A percentile compares a stretch with the other conserved stretches of the same genome.
Evolutionary conservation across 2,113 vertebrate genomes (phyloP).

Genomic region (Chloropsis hardwickii): DNA sequence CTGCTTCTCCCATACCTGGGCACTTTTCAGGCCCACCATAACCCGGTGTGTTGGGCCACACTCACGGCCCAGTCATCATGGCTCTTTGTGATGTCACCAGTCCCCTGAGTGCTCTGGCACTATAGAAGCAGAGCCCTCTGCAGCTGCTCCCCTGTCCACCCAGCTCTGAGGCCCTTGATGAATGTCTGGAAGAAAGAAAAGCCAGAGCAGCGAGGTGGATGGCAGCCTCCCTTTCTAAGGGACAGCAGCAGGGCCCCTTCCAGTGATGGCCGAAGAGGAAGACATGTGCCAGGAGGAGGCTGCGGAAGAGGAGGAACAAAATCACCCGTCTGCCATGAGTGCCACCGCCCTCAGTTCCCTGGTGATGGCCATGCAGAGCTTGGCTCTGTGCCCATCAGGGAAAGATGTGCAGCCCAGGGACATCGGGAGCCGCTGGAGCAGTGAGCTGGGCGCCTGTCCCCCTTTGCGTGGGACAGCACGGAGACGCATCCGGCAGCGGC

Average conservation of each 20-base stretch:
- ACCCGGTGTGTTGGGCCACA: accelerated
- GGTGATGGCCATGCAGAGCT: not conserved
- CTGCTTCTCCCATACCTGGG: not conserved
- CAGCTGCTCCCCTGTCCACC: not conserved
- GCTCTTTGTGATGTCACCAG: not conserved
- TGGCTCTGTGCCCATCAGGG: not conserved
- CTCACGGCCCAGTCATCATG: not conserved
- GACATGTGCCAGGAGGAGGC: not conserved
- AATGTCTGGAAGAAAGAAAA: not conserved
- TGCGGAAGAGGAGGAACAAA: not conserved
- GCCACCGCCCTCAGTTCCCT: not conserved
- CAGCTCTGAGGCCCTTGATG: not conserved
- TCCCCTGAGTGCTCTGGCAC: not conserved
- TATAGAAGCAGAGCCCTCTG: not conserved
- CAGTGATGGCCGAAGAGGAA: not conserved
- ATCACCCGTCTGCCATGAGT: not conserved
- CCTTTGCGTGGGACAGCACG: not conserved
- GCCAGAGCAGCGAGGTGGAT: accelerated
- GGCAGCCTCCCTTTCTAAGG: not conserved
- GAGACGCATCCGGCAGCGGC: accelerated
- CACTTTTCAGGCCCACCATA: not conserved
- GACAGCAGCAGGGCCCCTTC: not conserved
- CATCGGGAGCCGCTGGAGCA: accelerated
- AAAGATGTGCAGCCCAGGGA: accelerated
- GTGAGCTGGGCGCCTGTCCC: not conserved